A percentile compares a stretch with the other conserved stretches of the same genome.
Conservation (phyloP, 2,113 vertebrate genomes). For the Chaetorhynchus papuensis region DNA sequence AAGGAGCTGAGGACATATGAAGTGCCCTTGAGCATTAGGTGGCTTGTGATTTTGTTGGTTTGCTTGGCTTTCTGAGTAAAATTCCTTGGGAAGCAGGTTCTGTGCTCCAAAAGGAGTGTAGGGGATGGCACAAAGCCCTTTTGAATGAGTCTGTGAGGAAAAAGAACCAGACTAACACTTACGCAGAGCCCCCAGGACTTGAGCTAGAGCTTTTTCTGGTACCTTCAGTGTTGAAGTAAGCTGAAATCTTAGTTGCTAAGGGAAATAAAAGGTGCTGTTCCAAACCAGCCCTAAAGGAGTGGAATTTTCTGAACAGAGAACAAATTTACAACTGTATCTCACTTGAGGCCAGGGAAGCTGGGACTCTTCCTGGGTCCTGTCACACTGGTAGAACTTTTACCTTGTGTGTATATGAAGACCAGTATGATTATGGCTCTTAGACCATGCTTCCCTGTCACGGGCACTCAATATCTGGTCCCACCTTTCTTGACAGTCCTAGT, state of each 20-base stretch:
- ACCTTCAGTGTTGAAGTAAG: neutral
- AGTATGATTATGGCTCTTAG: neutral
- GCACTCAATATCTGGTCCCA: neutral
- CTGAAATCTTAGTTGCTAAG: neutral
- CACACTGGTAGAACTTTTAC: neutral
- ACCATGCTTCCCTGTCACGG: fast-evolving
- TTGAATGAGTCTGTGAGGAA: neutral
- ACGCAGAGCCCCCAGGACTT: neutral
- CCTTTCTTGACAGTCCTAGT: fast-evolving
- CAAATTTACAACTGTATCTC: neutral
- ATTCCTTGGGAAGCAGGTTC: neutral
- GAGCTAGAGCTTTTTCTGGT: neutral
- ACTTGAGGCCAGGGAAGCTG: neutral
- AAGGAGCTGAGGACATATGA: neutral
- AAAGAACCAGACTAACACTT: neutral
- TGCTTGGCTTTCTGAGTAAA: neutral
- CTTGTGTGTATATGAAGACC: neutral
- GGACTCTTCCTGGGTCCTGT: neutral
- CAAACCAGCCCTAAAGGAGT: neutral
- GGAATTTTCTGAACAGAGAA: neutral
- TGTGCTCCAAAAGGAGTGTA: neutral
- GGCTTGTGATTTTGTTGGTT: neutral
- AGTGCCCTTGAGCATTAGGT: neutral
- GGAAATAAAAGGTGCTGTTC: neutral
- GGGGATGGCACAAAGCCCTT: neutral